Base-by-base conservation (phyloP, 2,113 vertebrate species). In the Mobula birostris region DNA sequence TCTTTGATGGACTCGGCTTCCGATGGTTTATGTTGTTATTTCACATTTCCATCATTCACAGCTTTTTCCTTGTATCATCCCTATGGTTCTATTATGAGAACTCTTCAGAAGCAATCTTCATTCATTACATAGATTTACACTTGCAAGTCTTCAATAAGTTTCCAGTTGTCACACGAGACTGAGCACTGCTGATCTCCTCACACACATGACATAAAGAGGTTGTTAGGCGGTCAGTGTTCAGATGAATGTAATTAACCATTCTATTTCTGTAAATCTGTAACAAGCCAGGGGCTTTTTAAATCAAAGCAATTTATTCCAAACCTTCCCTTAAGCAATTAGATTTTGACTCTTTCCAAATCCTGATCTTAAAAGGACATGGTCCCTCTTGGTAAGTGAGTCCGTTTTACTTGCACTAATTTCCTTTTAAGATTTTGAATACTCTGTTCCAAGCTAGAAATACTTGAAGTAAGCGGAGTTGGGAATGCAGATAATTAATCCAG, bases 281-380 rank as follows among this genome's bases (percentile, higher is more conserved):
- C 85, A 90, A 68, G 85, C 61, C 85, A 90, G 61, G 56, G 32
- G 70, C 21, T 93, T 56, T 74, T 72, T 40, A 56, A 74, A 74
- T 93, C 91, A 93, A 93, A 93, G 70, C 91, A 48, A 93, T 93
- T 93, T 76, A 56, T 74, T 93, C 36, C 91, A 48, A 93, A 74
- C 40, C 68, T 93, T 48, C 91, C 91, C 91, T 93, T 93, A 56
- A 74, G 66, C 36, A 74, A 93, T 93, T 93, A 56, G 36, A 56
- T 93, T 76, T 15, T 76, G 36, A 93, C 68, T 48, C 36, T 93
- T 76, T 74, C 36, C 91, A 93, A 93, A 56, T 93, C 68, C 36
- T 48, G 21, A 93, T 76, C 40, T 93, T 72, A 93, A 93, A 93
- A 56, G 40, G 68, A 92, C 32, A 24, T 56, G 40, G 36, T 93